Conservation (phyloP, 1,140 invertebrate species). For the Drosophila ficusphila region DNA sequence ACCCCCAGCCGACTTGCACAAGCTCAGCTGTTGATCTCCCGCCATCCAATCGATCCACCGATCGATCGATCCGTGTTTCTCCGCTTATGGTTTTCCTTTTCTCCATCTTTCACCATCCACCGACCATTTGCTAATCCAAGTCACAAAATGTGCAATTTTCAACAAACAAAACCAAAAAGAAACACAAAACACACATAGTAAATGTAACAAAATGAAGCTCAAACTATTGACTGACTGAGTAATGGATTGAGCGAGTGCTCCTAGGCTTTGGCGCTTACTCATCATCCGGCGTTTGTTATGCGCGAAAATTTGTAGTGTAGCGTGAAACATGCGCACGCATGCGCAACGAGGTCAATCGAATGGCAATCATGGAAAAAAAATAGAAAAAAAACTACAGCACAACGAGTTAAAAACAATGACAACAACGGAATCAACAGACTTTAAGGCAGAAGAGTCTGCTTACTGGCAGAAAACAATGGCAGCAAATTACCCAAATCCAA, state of each 20-base stretch:
- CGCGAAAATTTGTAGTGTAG: slow-evolving; percentile 78
- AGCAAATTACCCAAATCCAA: slow-evolving; percentile 61
- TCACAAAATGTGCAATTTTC: slow-evolving; percentile 57
- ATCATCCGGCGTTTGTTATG: slow-evolving; percentile 53
- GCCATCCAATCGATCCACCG: slow-evolving; percentile 13
- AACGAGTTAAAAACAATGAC: slow-evolving; percentile 24
- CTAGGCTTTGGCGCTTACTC: slow-evolving; percentile 67
- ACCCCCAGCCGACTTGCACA: slow-evolving; percentile 30
- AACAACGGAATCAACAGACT: slow-evolving; percentile 22
- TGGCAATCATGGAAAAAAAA: slow-evolving; percentile 65
- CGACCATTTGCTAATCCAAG: slow-evolving; percentile 55
- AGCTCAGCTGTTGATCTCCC: slow-evolving; percentile 59
- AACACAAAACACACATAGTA: slow-evolving; percentile 11
- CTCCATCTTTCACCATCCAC: slow-evolving; percentile 39
- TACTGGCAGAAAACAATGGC: slow-evolving; percentile 37
- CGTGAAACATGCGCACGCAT: slow-evolving; percentile 81
- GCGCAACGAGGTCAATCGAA: slow-evolving; percentile 81
- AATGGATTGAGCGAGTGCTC: slow-evolving; percentile 20
- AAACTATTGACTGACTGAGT: slow-evolving; percentile 33
- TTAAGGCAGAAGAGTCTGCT: slow-evolving; percentile 31
- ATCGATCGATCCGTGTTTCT: slow-evolving; percentile 16
- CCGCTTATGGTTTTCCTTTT: slow-evolving; percentile 31
- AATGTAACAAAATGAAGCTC: slow-evolving; percentile 52
- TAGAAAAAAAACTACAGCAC: slow-evolving; percentile 24
- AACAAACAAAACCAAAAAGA: slow-evolving; percentile 36